phyloP scores from a whole-genome alignment of 2,113 vertebrate genomes.

The Sigmodon hispidus region DNA sequence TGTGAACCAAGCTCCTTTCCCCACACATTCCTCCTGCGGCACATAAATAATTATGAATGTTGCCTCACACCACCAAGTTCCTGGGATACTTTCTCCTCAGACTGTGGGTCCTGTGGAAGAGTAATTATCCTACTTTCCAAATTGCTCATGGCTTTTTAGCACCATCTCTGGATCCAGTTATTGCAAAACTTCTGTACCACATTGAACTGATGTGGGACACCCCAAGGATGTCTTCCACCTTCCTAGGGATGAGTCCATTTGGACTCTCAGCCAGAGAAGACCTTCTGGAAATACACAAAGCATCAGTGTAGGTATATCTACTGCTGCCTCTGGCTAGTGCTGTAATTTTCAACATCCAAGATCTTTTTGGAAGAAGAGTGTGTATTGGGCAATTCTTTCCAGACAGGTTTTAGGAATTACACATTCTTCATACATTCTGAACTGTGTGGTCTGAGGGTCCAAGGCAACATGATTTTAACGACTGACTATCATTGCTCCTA shows the following conservation, averaged over 20 bases:
- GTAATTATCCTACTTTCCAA: background rate
- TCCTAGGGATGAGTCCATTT: background rate
- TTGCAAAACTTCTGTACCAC: background rate
- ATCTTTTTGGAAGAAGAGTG: background rate
- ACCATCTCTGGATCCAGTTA: background rate
- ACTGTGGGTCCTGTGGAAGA: background rate
- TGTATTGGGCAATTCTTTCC: background rate
- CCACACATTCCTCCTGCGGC: background rate
- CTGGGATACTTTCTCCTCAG: background rate
- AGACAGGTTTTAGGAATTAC: background rate
- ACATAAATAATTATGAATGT: too few species aligned
- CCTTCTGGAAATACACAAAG: background rate
- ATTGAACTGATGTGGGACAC: background rate
- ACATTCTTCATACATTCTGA: constrained; percentile 24
- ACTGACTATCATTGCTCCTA: constrained; percentile 28
- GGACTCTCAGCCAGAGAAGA: constrained; percentile 4
- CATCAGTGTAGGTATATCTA: background rate
- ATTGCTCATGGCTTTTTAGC: background rate
- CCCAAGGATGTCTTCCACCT: background rate
- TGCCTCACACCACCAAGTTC: background rate
- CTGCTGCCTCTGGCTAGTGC: background rate
- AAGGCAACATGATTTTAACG: constrained; percentile 54
- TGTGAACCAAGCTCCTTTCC: background rate
- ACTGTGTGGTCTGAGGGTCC: constrained; percentile 31
- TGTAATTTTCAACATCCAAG: background rate